Percentiles rank a stretch among this genome's conserved stretches.
phyloP scores from a whole-genome alignment of 2,888 invertebrate genomes.

The Drosophila longiperda region DNA sequence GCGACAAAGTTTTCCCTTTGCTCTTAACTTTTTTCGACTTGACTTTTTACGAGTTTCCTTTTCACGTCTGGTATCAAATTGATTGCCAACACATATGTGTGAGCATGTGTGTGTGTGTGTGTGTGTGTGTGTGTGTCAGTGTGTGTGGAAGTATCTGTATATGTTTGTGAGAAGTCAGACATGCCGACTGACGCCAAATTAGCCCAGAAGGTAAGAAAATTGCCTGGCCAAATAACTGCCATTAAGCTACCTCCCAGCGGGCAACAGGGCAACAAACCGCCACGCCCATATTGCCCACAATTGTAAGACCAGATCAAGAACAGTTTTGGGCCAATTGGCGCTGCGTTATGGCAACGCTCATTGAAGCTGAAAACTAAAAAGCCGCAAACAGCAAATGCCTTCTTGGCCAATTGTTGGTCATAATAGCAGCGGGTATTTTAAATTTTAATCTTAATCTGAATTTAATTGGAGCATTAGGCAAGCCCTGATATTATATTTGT shows the following conservation, averaged over 20 bases:
- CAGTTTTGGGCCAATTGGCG: not conserved
- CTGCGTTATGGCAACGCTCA: not conserved
- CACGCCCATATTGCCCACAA: constrained; percentile 13
- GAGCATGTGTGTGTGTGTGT: constrained; percentile 1
- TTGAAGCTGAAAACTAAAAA: not conserved
- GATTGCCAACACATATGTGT: constrained; percentile 55
- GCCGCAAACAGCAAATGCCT: not conserved
- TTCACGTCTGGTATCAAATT: constrained; percentile 60
- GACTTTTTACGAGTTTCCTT: constrained; percentile 63
- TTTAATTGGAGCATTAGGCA: not conserved
- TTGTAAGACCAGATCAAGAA: not conserved
- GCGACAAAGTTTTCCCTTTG: constrained; percentile 56
- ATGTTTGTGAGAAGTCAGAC: constrained; percentile 57
- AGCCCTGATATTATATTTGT: not conserved
- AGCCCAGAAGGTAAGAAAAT: constrained; percentile 41
- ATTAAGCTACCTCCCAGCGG: not conserved
- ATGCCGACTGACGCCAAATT: constrained; percentile 39
- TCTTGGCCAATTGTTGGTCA: not conserved
- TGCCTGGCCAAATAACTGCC: constrained; percentile 14
- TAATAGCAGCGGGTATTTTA: not conserved
- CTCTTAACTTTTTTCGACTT: constrained; percentile 53
- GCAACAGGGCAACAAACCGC: constrained; percentile 6
- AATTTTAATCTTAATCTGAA: not conserved
- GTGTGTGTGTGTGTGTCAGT: constrained; percentile 3
- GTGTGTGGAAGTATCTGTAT: constrained; percentile 20